phyloP scores from a whole-genome alignment of 2,113 vertebrate species.

The Clarias macrocephalus region DNA sequence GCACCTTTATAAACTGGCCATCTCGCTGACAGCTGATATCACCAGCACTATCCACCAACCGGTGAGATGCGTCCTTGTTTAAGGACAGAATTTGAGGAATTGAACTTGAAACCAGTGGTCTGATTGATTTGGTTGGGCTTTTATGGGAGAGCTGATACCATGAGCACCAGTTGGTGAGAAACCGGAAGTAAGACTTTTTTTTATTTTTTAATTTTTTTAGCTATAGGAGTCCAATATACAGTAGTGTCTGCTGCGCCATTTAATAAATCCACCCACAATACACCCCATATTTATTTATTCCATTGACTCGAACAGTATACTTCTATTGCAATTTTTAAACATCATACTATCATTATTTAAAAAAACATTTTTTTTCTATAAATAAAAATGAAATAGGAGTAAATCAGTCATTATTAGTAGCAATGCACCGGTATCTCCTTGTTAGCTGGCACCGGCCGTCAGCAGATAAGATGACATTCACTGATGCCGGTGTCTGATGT shows the following conservation, averaged over 20 bases:
- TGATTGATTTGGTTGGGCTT: not conserved
- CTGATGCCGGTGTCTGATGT: too few species aligned
- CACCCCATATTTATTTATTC: not conserved
- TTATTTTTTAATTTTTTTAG: not conserved
- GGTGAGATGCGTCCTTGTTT: slow-evolving; percentile 67
- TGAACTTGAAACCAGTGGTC: not conserved
- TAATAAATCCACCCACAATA: not conserved
- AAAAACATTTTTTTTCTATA: too few species aligned
- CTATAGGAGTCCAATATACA: not conserved
- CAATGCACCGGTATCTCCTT: too few species aligned
- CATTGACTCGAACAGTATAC: not conserved
- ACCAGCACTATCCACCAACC: slow-evolving; percentile 76
- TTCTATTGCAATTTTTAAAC: not conserved
- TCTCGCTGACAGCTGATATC: slow-evolving; percentile 75
- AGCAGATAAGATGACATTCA: too few species aligned
- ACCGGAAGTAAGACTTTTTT: not conserved
- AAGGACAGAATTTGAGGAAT: not conserved
- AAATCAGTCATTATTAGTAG: too few species aligned
- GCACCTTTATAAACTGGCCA: slow-evolving; percentile 70
- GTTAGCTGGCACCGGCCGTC: too few species aligned
- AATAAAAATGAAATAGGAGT: too few species aligned
- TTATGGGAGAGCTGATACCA: not conserved
- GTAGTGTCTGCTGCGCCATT: not conserved
- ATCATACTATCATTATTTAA: too few species aligned
- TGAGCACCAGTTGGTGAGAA: not conserved